Evolutionary conservation across 2,888 invertebrate genomes (phyloP), one percentile per base, ranked within the genome.

Genomic region (Ypsolopha scabrella): DNA sequence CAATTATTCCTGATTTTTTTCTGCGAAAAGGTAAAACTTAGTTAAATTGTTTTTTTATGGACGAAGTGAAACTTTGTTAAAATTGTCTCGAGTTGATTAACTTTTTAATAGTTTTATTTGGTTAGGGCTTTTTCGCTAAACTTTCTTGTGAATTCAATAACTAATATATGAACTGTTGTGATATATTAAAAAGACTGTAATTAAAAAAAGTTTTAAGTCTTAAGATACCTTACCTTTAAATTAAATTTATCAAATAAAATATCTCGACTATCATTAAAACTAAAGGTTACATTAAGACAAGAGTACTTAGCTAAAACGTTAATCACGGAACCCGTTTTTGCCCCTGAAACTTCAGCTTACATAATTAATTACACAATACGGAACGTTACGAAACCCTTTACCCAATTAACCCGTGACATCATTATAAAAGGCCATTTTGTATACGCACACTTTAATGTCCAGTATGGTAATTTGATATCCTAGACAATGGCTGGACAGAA

Each of bases 21-120:
- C 48, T 9, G 8, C 9, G 34, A 24, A 14, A 14, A 48, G 48
- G 38, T 48, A 39, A 38, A n/a, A 38, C n/a, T 10, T 10, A 38
- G n/a, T 38, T 38, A 38, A 38, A 38, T 38, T 38, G 39, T 3
- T n/a, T 67, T 68, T 66, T 65, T 65, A 59, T 56, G 54, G 58
- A 55, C 55, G 63, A 69, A 64, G 65, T 65, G 57, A 61, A 70
- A 70, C 62, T 74, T 69, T 60, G 65, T 72, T 70, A 68, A 66
- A 64, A 63, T 63, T 68, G 63, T 68, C 64, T 51, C 55, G 54
- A 52, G 24, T 24, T 24, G 24, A 24, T 24, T 24, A 24, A 24
- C 24, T 24, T 24, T 24, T 24, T 24, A 24, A 24, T 24, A 24
- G 24, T 24, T 24, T 24, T 24, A 24, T 24, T 24, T 4, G 24